Conservation (phyloP, 2,888 invertebrate genomes). For the Nyleta sp. region DNA sequence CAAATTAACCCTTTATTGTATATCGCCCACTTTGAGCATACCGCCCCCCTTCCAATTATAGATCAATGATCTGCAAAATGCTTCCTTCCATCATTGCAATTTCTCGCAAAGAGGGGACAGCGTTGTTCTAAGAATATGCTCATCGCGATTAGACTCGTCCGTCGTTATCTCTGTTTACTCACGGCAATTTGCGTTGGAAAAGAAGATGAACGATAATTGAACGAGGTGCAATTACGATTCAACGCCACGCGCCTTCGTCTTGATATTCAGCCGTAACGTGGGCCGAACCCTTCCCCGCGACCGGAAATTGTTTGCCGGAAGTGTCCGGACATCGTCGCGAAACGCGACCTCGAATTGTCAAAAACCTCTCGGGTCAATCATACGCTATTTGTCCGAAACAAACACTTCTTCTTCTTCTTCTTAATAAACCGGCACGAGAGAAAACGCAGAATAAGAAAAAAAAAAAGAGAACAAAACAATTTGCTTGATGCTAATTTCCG, state of each 20-base stretch:
- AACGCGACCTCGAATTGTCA: not conserved
- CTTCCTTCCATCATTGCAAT: no score
- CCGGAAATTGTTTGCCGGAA: slow-evolving; percentile 52
- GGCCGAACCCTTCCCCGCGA: slow-evolving; percentile 54
- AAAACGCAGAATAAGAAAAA: slow-evolving; percentile 5
- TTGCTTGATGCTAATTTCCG: slow-evolving; percentile 34
- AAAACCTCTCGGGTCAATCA: slow-evolving; percentile 44
- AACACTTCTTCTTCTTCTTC: slow-evolving; percentile 43
- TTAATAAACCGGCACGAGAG: slow-evolving; percentile 37
- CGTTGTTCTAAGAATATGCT: slow-evolving; percentile 33
- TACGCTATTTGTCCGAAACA: slow-evolving; percentile 32
- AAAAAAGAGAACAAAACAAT: not conserved
- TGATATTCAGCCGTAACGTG: slow-evolving; percentile 55
- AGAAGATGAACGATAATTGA: slow-evolving; percentile 60
- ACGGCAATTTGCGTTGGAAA: slow-evolving; percentile 42
- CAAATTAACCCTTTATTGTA: no score
- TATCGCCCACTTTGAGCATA: no score
- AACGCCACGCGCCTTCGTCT: slow-evolving; percentile 63
- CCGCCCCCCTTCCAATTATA: no score
- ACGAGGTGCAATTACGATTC: slow-evolving; percentile 60
- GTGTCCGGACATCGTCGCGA: not conserved
- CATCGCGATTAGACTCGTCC: slow-evolving; percentile 33
- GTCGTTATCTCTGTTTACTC: slow-evolving; percentile 45
- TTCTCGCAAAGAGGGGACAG: no score
- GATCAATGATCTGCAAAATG: no score